phyloP scores from a whole-genome alignment of 2,888 invertebrate genomes.

The Vandiemenella viatica region DNA sequence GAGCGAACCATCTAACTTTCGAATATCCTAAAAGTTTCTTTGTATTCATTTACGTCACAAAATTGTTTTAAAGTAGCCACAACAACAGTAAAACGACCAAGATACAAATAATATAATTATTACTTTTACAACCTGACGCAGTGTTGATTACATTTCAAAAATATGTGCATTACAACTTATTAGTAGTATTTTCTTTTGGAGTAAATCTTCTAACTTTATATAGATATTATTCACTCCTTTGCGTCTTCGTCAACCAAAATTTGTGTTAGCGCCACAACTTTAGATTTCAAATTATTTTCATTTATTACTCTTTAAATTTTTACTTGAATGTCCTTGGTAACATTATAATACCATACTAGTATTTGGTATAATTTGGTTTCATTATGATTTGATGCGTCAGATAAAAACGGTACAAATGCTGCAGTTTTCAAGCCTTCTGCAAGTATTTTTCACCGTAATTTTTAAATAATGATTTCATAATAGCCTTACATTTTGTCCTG shows the following conservation, averaged over 20 bases:
- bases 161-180: too few species aligned
- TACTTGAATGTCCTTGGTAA: neutral
- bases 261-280: neutral
- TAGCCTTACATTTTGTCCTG: constrained; percentile 1
- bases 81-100: constrained; percentile 3
- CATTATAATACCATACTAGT: constrained; percentile 6
- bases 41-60: too few species aligned
- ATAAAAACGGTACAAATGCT: constrained; percentile 8
- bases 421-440: neutral
- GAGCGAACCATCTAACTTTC: too few species aligned
- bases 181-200: too few species aligned
- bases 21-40: too few species aligned
- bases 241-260: neutral
- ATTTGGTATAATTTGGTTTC: constrained; percentile 17
- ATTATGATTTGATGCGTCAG: constrained; percentile 16
- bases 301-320: neutral
- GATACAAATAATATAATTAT: neutral
- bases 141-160: too few species aligned
- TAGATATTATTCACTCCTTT: constrained; percentile 1
- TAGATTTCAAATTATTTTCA: neutral
- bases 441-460: constrained; percentile 1
- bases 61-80: too few species aligned
- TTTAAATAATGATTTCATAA: neutral
- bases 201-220: neutral
- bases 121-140: too few species aligned